A percentile compares a stretch with the other conserved stretches of the same genome.
These are phyloP conservation scores for Paradoxurus hermaphroditus DNA, from an alignment of 2,113 vertebrate species.

Conservation along the genomic window DNA sequence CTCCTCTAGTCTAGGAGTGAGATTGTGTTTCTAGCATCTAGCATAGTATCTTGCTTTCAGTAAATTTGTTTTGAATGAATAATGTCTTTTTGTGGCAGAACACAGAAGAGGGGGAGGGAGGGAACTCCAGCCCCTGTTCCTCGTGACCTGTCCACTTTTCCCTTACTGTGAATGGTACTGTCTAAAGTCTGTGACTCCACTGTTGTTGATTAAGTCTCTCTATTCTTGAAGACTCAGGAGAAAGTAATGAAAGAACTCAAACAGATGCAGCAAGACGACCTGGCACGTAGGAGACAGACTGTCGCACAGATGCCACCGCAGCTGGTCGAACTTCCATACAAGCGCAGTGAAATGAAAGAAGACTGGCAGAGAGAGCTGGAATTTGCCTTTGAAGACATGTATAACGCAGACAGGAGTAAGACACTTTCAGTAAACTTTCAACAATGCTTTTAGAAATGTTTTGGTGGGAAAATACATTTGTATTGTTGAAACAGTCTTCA, in stretches of 20 bases:
- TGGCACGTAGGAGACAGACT: conserved; percentile 85
- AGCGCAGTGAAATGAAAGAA: conserved; percentile 85
- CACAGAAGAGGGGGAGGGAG: background rate
- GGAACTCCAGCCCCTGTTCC: background rate
- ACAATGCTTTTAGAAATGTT: background rate
- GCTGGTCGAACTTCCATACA: conserved; percentile 87
- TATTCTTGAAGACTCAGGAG: conserved; percentile 85
- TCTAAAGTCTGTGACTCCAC: background rate
- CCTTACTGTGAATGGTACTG: background rate
- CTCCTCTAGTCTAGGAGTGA: background rate
- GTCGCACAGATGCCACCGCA: conserved; percentile 88
- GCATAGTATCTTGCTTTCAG: background rate
- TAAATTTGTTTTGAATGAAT: background rate
- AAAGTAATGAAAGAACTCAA: conserved; percentile 90
- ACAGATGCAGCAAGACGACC: conserved; percentile 90
- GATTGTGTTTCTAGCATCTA: background rate
- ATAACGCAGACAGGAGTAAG: conserved; percentile 89
- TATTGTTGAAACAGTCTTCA: background rate
- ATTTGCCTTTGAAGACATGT: conserved; percentile 95
- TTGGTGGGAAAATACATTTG: background rate
- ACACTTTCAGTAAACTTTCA: background rate
- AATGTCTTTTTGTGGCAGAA: background rate
- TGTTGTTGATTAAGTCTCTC: background rate
- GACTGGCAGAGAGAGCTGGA: conserved; percentile 94
- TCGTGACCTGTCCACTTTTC: background rate